These are phyloP conservation scores for Ferdinandea cuprea DNA, from an alignment of 2,888 invertebrate genomes.

Conservation along the genomic window DNA sequence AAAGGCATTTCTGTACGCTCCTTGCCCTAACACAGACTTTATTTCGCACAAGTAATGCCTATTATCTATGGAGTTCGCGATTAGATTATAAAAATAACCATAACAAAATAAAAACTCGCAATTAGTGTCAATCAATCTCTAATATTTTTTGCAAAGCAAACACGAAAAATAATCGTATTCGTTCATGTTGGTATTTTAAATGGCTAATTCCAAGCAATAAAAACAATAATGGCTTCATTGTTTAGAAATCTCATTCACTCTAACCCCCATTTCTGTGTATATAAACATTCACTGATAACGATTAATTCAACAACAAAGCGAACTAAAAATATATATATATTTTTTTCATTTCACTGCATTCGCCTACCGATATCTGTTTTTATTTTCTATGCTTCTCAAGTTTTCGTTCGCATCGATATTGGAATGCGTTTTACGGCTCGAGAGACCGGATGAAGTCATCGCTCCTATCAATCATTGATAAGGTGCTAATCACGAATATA, in stretches of 20 bases:
- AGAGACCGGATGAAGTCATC: constrained; percentile 58
- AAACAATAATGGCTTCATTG: constrained; percentile 1
- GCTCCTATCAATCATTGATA: constrained; percentile 70
- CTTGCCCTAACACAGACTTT: too few relatives aligned
- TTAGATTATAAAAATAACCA: too few relatives aligned
- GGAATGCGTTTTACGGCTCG: constrained; percentile 56
- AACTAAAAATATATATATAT: constrained; percentile 10
- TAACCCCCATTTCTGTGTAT: constrained; percentile 1
- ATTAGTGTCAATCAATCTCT: too few relatives aligned
- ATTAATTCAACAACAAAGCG: constrained; percentile 32
- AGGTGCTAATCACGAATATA: constrained; percentile 44
- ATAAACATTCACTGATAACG: constrained; percentile 31
- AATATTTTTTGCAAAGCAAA: not conserved
- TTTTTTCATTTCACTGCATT: too few relatives aligned
- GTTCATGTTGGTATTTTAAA: not conserved
- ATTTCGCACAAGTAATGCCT: too few relatives aligned
- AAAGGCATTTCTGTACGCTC: too few relatives aligned
- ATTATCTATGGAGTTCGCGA: too few relatives aligned
- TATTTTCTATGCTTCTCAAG: constrained; percentile 14
- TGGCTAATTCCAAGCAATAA: not conserved
- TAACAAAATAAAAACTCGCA: too few relatives aligned
- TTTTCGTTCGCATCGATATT: constrained; percentile 42
- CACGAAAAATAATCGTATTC: not conserved
- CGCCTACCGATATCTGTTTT: constrained; percentile 18
- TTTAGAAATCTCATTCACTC: constrained; percentile 27